phyloP scores from a whole-genome alignment of 2,888 invertebrate species.

The Eupithecia tripunctaria region DNA sequence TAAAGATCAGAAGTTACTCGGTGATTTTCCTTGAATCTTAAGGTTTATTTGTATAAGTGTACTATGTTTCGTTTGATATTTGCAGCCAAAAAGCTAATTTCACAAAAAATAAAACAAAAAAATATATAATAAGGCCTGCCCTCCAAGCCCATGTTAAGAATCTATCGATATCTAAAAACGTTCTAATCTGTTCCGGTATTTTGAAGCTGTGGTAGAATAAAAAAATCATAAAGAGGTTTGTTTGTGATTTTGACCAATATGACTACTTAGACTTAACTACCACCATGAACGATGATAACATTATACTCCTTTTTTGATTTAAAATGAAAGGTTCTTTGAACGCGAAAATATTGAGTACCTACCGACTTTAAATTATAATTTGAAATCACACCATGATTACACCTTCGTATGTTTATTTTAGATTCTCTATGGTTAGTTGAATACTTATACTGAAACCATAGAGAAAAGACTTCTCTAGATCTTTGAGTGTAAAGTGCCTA shows the following conservation, averaged over 20 bases:
- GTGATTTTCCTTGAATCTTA: conserved; percentile 47
- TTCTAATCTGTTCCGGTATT: background rate
- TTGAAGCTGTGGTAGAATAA: background rate
- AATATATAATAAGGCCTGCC: too few relatives aligned
- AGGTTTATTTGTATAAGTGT: background rate
- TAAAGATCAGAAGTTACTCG: conserved; percentile 47
- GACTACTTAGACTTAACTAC: too few relatives aligned
- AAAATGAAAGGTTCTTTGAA: too few relatives aligned
- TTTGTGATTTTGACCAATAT: too few relatives aligned
- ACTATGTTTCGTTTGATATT: background rate
- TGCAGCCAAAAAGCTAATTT: background rate
- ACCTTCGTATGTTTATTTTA: too few relatives aligned
- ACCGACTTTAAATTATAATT: too few relatives aligned
- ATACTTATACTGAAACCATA: background rate
- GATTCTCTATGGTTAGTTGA: too few relatives aligned
- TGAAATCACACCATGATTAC: too few relatives aligned
- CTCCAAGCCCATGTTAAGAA: too few relatives aligned
- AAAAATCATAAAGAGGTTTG: background rate
- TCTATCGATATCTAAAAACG: too few relatives aligned
- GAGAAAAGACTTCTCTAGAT: background rate
- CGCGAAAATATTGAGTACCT: background rate
- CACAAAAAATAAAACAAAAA: background rate
- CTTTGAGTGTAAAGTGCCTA: background rate
- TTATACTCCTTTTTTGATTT: background rate
- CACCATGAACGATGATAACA: too few relatives aligned